Conservation (phyloP, 2,797 vertebrate species). For the Lerista edwardsae region DNA sequence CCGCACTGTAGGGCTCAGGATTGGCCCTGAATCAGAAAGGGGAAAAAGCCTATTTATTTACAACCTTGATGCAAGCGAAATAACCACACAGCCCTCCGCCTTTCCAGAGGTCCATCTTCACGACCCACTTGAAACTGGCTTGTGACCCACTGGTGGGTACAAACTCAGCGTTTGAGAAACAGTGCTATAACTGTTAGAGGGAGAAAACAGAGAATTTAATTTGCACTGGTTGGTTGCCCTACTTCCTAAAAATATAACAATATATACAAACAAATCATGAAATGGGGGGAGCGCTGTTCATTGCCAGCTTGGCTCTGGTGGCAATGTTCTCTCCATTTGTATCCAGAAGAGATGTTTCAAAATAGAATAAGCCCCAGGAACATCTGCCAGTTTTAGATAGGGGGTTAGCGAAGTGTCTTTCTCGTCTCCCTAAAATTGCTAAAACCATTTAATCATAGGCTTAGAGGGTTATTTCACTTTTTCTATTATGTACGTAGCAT, state of each 20-base stretch:
- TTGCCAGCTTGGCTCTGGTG: not conserved
- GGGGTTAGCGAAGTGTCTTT: constrained; percentile 27
- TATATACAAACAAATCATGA: constrained; percentile 19
- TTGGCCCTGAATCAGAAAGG: no score
- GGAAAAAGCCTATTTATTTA: no score
- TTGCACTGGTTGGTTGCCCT: constrained; percentile 1
- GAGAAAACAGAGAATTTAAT: not conserved
- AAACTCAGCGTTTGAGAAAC: no score
- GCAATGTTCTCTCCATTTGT: constrained; percentile 3
- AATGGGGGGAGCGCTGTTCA: constrained; percentile 7
- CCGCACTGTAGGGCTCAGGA: no score
- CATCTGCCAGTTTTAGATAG: constrained; percentile 36
- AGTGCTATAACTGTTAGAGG: constrained; percentile 25
- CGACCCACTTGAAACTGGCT: no score
- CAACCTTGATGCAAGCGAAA: no score
- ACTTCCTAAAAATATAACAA: constrained; percentile 22
- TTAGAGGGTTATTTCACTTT: constrained; percentile 9
- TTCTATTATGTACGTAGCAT: constrained; percentile 36
- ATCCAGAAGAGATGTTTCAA: constrained; percentile 18
- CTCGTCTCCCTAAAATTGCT: constrained; percentile 33
- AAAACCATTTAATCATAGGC: constrained; percentile 43
- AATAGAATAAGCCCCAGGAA: constrained; percentile 22
- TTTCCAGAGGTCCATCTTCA: no score
- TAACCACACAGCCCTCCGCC: no score
- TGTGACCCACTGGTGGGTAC: no score